A percentile compares a stretch with the other conserved stretches of the same genome.
These are phyloP conservation scores for Erpornis zantholeuca DNA, from an alignment of 2,113 vertebrate species.

Conservation along the genomic window DNA sequence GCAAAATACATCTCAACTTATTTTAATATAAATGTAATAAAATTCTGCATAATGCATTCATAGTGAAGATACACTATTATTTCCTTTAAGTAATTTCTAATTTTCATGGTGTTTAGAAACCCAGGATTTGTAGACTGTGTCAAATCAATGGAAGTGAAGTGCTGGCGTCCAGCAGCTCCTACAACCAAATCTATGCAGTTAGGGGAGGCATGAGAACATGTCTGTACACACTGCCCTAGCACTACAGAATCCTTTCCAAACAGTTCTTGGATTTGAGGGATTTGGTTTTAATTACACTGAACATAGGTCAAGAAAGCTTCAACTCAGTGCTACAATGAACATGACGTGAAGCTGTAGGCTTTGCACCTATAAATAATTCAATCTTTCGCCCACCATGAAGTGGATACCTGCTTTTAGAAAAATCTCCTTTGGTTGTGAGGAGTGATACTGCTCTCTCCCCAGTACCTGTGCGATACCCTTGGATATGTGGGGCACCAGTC, in stretches of 20 bases:
- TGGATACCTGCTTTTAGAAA: not conserved
- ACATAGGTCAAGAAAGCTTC: constrained; percentile 15
- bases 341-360: not conserved
- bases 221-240: not conserved
- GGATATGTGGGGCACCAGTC: not conserved
- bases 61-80: not conserved
- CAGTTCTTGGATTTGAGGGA: not conserved
- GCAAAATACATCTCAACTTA: constrained; percentile 37
- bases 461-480: not conserved
- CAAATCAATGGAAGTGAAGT: not conserved
- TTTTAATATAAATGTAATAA: constrained; percentile 34
- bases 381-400: not conserved
- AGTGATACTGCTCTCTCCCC: not conserved
- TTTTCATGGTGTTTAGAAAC: not conserved
- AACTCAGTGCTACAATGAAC: not conserved
- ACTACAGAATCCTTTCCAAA: not conserved
- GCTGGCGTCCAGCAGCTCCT: not conserved
- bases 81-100: not conserved
- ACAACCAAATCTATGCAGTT: not conserved
- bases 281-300: not conserved
- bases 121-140: not conserved
- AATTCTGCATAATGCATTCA: constrained; percentile 11
- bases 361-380: not conserved
- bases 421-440: not conserved
- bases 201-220: not conserved